Percentiles rank a stretch among this genome's conserved stretches.
Conservation (phyloP, 2,888 invertebrate species). For the Gryllus longicercus region DNA sequence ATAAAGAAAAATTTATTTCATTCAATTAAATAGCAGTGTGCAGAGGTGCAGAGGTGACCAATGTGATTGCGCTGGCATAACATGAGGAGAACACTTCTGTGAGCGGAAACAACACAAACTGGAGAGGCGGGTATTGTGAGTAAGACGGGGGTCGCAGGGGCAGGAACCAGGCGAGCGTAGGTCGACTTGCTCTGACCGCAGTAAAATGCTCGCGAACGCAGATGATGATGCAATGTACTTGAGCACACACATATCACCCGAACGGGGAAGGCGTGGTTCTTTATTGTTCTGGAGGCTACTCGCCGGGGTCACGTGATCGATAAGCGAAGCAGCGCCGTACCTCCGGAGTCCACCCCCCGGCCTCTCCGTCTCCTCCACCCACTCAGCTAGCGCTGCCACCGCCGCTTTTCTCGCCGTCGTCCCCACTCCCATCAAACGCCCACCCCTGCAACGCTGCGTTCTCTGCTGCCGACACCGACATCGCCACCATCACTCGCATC, state of each 20-base stretch:
- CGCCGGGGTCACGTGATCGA: not conserved
- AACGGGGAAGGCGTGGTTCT: not conserved
- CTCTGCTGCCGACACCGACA: too few relatives aligned
- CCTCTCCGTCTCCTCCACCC: too few relatives aligned
- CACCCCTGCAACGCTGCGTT: too few relatives aligned
- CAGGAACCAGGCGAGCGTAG: not conserved
- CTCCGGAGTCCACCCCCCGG: not conserved
- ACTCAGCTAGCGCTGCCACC: too few relatives aligned
- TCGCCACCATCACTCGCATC: too few relatives aligned
- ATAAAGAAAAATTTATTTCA: too few relatives aligned
- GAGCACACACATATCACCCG: not conserved
- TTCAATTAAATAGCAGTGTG: too few relatives aligned
- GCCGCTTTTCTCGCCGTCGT: too few relatives aligned
- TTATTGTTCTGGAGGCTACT: constrained; percentile 8
- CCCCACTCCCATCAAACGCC: too few relatives aligned
- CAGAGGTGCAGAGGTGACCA: not conserved
- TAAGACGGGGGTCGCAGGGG: too few relatives aligned
- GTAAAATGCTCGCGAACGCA: not conserved
- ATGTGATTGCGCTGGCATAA: not conserved
- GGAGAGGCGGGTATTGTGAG: too few relatives aligned
- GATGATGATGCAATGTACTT: not conserved
- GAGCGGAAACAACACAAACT: not conserved
- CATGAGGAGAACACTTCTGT: not conserved
- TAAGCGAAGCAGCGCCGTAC: not conserved
- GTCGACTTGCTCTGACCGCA: not conserved